These are phyloP conservation scores for Piliocolobus tephrosceles DNA, from an alignment of 2,113 vertebrate genomes.

Conservation along the genomic window DNA sequence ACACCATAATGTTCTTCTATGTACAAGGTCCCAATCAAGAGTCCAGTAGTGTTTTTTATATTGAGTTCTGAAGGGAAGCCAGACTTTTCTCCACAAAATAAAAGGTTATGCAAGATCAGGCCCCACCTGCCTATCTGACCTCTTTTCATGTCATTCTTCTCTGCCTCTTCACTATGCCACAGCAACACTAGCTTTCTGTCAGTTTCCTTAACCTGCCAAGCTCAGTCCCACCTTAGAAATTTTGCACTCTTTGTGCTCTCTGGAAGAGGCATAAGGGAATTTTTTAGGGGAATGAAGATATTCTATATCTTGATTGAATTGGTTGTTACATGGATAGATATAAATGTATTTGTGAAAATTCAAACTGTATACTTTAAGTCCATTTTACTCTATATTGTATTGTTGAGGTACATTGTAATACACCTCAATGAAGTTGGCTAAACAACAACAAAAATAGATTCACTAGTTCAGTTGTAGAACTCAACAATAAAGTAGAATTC, in stretches of 20 bases:
- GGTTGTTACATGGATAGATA: neutral
- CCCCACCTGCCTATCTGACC: neutral
- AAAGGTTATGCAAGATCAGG: neutral
- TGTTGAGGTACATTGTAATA: neutral
- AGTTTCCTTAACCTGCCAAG: too few relatives aligned
- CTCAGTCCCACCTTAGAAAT: neutral
- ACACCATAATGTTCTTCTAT: neutral
- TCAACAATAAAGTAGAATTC: neutral
- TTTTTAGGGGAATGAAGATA: neutral
- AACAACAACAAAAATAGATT: neutral
- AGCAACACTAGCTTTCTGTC: neutral
- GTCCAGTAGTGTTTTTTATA: neutral
- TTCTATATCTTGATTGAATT: neutral
- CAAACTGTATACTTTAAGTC: neutral
- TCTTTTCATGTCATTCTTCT: neutral
- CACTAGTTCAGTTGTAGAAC: neutral
- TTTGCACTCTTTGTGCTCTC: neutral
- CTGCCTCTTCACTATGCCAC: neutral
- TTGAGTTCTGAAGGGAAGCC: neutral
- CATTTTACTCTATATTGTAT: neutral
- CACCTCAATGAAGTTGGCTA: neutral
- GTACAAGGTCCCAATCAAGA: neutral
- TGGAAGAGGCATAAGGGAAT: neutral
- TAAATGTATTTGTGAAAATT: neutral
- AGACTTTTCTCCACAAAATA: neutral